phyloP scores from a whole-genome alignment of 2,113 vertebrate genomes.

The Mesembrinibis cayennensis region DNA sequence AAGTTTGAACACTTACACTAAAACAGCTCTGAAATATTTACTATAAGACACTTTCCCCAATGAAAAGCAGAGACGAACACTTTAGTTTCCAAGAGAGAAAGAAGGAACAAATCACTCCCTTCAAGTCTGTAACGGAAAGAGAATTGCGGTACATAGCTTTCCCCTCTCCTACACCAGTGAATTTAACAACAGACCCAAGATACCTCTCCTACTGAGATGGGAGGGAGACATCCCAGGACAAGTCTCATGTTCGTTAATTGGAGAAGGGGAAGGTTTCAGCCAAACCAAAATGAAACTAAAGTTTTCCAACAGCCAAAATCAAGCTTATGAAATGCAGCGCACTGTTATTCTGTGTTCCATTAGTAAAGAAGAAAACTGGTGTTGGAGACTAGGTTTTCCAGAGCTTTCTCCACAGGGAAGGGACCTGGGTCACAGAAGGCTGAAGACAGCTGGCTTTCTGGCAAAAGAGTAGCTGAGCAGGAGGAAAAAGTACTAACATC shows the following conservation, averaged over 20 bases:
- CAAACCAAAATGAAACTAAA: conserved; percentile 56
- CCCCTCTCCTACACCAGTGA: not conserved
- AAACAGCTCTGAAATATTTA: conserved; percentile 10
- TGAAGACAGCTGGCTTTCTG: conserved; percentile 27
- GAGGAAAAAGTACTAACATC: not conserved
- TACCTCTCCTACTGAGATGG: conserved; percentile 9
- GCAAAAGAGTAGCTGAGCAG: not conserved
- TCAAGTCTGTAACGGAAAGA: conserved; percentile 20
- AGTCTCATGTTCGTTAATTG: not conserved
- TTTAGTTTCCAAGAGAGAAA: conserved; percentile 12
- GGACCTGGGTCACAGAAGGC: not conserved
- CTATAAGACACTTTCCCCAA: not conserved
- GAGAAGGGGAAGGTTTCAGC: not conserved
- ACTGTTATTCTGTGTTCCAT: not conserved
- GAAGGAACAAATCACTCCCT: conserved; percentile 23
- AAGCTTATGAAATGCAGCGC: not conserved
- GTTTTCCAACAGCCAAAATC: conserved; percentile 40
- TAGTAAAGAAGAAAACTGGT: not conserved
- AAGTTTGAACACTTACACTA: not conserved
- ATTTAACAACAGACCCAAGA: not conserved
- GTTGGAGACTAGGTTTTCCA: conserved; percentile 37
- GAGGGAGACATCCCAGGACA: conserved; percentile 18
- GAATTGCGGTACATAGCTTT: not conserved
- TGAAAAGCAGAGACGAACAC: conserved; percentile 12
- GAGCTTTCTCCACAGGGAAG: not conserved